Evolutionary conservation across 2,888 invertebrate species (phyloP), one percentile per base, ranked within the genome.

Genomic region (Agriopis marginaria): DNA sequence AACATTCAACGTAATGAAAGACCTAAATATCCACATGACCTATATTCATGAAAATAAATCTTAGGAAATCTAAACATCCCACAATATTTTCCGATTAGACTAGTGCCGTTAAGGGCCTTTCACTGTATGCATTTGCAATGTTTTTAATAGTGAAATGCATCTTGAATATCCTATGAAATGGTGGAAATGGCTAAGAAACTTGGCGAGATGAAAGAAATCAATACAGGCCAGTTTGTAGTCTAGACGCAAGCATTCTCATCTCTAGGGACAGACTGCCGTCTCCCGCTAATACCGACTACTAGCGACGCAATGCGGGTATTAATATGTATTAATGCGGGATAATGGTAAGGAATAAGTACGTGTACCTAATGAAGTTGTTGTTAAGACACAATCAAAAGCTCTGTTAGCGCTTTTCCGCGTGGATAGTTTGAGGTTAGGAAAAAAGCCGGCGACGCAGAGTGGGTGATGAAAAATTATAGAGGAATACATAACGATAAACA

Each of bases 341-440:
- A 50, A 56, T 17, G 47, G 60, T 56, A 70, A 71, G 62, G 51
- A 70, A 68, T 70, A 62, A 17, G 10, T 56, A 58, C 23, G 42
- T 23, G 23, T 68, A 70, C 14, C 11, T 63, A 58, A 72, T 49
- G 62, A 69, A 54, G 55, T 70, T 75, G 77, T 75, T 77, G 71
- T 77, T 71, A 77, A 77, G 32, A 77, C 75, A 76, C 70, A 68
- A 69, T 65, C 56, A 61, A 59, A 70, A 71, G 51, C 67, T 59
- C 56, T 45, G 49, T 63, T 51, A 55, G 61, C 59, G 49, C 44
- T 66, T 56, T 59, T 68, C 71, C 73, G 67, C 74, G 71, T 76
- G 72, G 64, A 71, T 63, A 73, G 72, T 86, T 87, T 84, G 81
- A 89, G 91, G 91, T 91, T 92, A 91, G 81, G 75, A 87, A 86